Evolutionary conservation across 1,140 invertebrate species (phyloP).

Genomic region (Alviniconcha marisindica): DNA sequence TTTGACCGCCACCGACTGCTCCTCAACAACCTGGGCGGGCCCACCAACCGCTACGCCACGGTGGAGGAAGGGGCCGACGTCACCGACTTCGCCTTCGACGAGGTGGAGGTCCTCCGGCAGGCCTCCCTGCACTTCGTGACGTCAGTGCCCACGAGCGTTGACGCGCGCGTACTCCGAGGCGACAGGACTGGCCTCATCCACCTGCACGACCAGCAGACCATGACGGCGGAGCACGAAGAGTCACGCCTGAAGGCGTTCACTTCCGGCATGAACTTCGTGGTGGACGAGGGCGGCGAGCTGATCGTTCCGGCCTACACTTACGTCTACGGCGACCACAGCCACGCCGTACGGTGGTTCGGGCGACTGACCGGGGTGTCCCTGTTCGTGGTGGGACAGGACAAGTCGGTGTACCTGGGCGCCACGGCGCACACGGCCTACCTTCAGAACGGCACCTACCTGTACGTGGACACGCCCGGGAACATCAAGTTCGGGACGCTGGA

Average conservation of each 20-base stretch:
- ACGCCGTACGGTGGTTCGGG: conserved; percentile 58
- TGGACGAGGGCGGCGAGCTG: conserved; percentile 60
- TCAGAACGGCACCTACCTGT: conserved; percentile 49
- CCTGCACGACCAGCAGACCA: conserved; percentile 56
- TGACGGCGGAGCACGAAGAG: conserved; percentile 58
- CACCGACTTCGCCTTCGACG: conserved; percentile 58
- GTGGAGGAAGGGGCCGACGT: conserved; percentile 52
- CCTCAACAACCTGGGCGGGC: conserved; percentile 58
- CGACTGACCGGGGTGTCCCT: conserved; percentile 57
- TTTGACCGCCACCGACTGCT: conserved; percentile 51
- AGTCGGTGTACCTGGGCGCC: conserved; percentile 52
- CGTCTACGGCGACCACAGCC: conserved; percentile 57
- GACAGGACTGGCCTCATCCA: conserved; percentile 63
- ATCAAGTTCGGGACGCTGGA: conserved; percentile 62
- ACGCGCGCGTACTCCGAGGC: conserved; percentile 54
- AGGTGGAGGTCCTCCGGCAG: conserved; percentile 60
- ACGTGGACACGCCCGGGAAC: conserved; percentile 50
- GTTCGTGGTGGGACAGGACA: conserved; percentile 58
- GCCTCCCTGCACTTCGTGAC: conserved; percentile 59
- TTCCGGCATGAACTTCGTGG: conserved; percentile 64
- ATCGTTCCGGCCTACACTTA: conserved; percentile 58
- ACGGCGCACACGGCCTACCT: conserved; percentile 59
- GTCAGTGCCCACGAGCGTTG: conserved; percentile 42
- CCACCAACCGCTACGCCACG: conserved; percentile 59
- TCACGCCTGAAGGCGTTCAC: conserved; percentile 57